Base-by-base conservation (phyloP, 1,140 invertebrate genomes). In the Ceratina japonica region DNA sequence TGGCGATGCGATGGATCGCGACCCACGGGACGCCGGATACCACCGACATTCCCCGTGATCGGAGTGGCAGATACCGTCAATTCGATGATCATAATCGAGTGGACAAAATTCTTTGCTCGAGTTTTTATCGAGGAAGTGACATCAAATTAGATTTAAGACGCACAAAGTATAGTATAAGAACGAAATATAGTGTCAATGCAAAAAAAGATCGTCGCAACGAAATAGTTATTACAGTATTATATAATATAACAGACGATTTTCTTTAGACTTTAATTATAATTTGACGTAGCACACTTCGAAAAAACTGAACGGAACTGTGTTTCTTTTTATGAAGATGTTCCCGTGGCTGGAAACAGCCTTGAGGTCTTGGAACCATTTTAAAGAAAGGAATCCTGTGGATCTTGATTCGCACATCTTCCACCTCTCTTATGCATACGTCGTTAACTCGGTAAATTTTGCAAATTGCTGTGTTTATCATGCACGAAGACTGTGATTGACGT, bases 31-130 rank as follows among this genome's bases (percentile, higher is more conserved):
- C n/a, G 73, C 58, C 51, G 70, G 68, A 80, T 59, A 27, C 58
- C 44, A 24, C 71, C 83, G 65, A 52, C 59, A 71, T 51, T 56
- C 68, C 59, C 71, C 58, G 27, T 24, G 83, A 83, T 83, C 81
- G 63, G 52, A 49, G 51, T n/a, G 22, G 2, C 8, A 63, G 51
- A 79, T 79, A 79, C 59, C 18, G 62, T 75, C 66, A 18, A 31
- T 24, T 59, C 44, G 58, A 18, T 24, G 84, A 86, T 85, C 82
- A 88, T 88, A 89, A 89, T 90, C 88, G 87, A 76, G 81, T 73
- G 84, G 84, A 87, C 87, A 85, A 89, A 84, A 87, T 83, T 86
- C 87, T 83, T 72, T 61, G 64, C 59, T 52, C 51, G 52, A 82
- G 59, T 58, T 66, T 8, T 20, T 24, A 49, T 51, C 7, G 24